Evolutionary conservation across 2,888 invertebrate species (phyloP).

Genomic region (Nezara viridula): DNA sequence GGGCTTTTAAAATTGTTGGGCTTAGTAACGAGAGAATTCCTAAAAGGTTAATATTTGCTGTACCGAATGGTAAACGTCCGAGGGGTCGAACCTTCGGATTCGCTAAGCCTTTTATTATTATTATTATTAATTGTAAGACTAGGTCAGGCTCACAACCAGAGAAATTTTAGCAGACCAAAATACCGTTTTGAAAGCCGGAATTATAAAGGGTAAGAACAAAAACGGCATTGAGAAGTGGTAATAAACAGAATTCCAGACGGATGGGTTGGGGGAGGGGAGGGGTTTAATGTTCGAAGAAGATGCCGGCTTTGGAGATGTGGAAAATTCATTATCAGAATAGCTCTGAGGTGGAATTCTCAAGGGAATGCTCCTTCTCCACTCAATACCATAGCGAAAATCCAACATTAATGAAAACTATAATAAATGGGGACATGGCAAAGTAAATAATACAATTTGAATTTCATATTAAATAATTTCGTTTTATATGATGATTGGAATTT

Average conservation of each 20-base stretch:
- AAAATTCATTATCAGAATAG: slow-evolving; percentile 29
- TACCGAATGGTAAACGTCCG: no score
- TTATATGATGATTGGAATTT: no score
- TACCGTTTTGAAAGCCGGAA: neutral
- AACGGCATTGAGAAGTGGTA: neutral
- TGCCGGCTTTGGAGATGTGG: slow-evolving; percentile 2
- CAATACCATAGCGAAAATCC: slow-evolving; percentile 13
- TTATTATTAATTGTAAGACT: no score
- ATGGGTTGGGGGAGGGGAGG: neutral
- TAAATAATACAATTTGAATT: no score
- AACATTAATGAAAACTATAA: neutral
- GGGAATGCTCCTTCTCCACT: neutral
- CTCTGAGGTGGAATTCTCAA: neutral
- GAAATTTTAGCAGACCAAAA: neutral
- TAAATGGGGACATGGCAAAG: neutral
- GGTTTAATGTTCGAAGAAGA: neutral
- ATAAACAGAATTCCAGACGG: slow-evolving; percentile 33
- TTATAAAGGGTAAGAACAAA: neutral
- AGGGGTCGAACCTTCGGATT: no score
- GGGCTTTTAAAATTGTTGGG: no score
- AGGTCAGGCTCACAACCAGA: no score
- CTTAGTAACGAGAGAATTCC: no score
- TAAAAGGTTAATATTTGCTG: no score
- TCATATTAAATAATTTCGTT: no score
- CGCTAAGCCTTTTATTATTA: no score